Percentiles rank a stretch among this genome's conserved stretches.
phyloP scores from a whole-genome alignment of 2,797 vertebrate species.

The Pangasius mekongensis region DNA sequence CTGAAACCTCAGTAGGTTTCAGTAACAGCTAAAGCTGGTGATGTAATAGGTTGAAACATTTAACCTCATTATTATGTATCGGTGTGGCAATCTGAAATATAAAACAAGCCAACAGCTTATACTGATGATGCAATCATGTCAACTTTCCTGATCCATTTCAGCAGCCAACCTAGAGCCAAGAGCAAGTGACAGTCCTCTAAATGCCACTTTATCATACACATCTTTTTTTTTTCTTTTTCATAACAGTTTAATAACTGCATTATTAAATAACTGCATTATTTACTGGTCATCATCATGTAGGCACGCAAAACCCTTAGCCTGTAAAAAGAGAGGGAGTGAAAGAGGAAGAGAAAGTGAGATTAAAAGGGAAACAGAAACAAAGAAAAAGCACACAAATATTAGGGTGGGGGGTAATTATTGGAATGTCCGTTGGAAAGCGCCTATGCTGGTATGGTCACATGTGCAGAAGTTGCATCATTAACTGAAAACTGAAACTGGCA shows the following conservation, averaged over 20 bases:
- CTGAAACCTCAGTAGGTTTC: neutral
- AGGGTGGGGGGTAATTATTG: neutral
- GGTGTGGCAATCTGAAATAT: neutral
- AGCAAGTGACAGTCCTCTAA: neutral
- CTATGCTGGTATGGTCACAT: neutral
- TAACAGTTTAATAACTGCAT: no score
- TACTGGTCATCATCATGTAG: neutral
- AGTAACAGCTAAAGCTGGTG: slow-evolving; percentile 10
- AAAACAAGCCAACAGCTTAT: neutral
- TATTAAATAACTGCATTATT: neutral
- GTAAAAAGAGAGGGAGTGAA: neutral
- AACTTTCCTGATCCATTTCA: neutral
- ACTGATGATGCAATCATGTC: neutral
- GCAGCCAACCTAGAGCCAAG: no score
- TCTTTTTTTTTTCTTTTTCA: neutral
- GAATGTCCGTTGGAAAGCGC: slow-evolving; percentile 17
- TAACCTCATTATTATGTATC: neutral
- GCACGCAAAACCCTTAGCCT: neutral
- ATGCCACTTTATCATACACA: neutral
- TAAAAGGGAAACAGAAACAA: slow-evolving; percentile 22
- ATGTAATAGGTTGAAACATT: slow-evolving; percentile 37
- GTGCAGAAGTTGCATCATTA: slow-evolving; percentile 15
- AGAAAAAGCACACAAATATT: slow-evolving; percentile 29
- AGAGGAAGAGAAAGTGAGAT: slow-evolving; percentile 34
- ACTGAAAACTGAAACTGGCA: slow-evolving; percentile 11